phyloP scores from a whole-genome alignment of 2,888 invertebrate genomes.

The Thera obeliscata region DNA sequence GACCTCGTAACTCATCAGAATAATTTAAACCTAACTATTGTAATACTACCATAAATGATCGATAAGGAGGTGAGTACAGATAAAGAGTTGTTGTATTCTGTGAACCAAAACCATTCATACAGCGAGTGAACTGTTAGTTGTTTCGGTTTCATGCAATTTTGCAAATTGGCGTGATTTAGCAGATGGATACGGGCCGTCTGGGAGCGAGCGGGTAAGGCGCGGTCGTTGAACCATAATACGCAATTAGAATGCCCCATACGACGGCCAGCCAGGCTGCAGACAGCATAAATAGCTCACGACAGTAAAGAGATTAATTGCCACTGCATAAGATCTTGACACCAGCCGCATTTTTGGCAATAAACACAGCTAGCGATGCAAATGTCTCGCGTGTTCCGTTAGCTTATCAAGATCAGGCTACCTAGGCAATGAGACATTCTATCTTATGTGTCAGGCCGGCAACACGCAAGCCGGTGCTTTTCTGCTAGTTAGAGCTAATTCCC shows the following conservation, averaged over 20 bases:
- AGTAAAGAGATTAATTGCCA: conserved; percentile 71
- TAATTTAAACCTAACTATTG: background rate
- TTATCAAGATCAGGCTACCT: conserved; percentile 39
- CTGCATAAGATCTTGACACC: conserved; percentile 57
- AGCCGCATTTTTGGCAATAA: conserved; percentile 50
- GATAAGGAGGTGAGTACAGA: conserved; percentile 4
- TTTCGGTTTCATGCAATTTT: conserved; percentile 53
- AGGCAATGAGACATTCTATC: conserved; percentile 36
- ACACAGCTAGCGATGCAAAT: conserved; percentile 43
- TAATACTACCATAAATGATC: no score
- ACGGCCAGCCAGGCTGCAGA: conserved; percentile 67
- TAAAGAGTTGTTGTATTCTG: conserved; percentile 5
- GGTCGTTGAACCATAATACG: conserved; percentile 81
- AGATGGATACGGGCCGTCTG: conserved; percentile 61
- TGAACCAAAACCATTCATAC: conserved; percentile 15
- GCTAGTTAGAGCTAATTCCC: background rate
- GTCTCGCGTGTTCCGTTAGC: conserved; percentile 39
- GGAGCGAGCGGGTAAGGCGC: conserved; percentile 59
- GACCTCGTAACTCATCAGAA: background rate
- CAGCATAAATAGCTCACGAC: conserved; percentile 78
- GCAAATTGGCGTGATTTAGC: conserved; percentile 68
- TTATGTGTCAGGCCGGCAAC: conserved; percentile 20
- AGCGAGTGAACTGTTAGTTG: conserved; percentile 22
- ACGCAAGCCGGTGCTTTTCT: conserved; percentile 23
- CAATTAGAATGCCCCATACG: conserved; percentile 83